Conservation (phyloP, 2,113 vertebrate genomes). For the Leucoraja erinaceus region DNA sequence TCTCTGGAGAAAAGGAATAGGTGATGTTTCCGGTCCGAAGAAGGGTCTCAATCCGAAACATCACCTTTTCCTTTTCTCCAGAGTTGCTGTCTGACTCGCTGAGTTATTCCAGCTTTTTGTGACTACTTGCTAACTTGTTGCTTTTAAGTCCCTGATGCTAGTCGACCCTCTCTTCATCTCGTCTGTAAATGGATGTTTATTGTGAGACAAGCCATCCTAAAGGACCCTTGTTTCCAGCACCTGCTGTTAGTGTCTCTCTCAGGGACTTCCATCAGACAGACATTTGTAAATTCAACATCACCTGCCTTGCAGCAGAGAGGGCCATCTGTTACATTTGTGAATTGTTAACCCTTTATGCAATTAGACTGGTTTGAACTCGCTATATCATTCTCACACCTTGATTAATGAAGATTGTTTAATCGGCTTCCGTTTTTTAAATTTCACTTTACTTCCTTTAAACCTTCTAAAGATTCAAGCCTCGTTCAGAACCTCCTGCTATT, state of each 20-base stretch:
- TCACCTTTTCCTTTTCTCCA: no score
- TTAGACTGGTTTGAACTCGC: no score
- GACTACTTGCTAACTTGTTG: background rate
- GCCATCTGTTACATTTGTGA: conserved; percentile 2
- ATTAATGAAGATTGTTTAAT: background rate
- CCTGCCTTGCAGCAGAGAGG: background rate
- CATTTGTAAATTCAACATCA: background rate
- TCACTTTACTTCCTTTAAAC: background rate
- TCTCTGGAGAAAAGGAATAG: no score
- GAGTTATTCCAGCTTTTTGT: no score
- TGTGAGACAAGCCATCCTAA: background rate
- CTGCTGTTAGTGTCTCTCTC: background rate
- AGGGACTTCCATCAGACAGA: conserved; percentile 7
- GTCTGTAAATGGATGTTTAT: background rate
- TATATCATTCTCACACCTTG: background rate
- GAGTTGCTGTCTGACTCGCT: no score
- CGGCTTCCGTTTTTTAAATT: background rate
- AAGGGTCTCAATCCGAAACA: no score
- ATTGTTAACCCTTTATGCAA: background rate
- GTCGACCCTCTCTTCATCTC: background rate
- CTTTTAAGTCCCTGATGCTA: background rate
- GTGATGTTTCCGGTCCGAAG: no score
- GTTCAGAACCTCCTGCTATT: background rate
- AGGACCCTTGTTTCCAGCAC: no score
- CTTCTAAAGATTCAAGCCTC: background rate